Percentiles rank a stretch among this genome's conserved stretches.
These are phyloP conservation scores for Alcis repandata DNA, from an alignment of 2,888 invertebrate genomes.

Conservation along the genomic window DNA sequence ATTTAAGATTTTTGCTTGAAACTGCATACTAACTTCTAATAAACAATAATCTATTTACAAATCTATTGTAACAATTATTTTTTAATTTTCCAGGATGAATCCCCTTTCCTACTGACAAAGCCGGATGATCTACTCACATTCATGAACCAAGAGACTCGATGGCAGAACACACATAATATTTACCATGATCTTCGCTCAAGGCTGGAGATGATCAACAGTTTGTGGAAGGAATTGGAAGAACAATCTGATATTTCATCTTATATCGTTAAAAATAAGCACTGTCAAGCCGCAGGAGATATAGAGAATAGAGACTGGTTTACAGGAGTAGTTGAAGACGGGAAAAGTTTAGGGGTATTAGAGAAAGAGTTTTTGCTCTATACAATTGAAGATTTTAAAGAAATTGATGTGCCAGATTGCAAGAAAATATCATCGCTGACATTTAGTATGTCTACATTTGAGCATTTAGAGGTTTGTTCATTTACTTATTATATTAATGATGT, in stretches of 20 bases:
- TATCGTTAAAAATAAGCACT: slow-evolving; percentile 88
- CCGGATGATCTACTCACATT: slow-evolving; percentile 92
- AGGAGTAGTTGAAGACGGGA: slow-evolving; percentile 86
- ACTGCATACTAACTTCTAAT: too few relatives aligned
- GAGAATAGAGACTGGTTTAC: slow-evolving; percentile 90
- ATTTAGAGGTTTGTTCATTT: slow-evolving; percentile 68
- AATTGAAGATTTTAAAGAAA: slow-evolving; percentile 58
- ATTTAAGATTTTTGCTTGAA: neutral
- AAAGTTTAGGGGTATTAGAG: slow-evolving; percentile 75
- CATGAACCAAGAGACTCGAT: slow-evolving; percentile 91
- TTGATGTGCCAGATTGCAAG: slow-evolving; percentile 88
- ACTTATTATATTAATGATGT: neutral
- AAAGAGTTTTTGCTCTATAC: slow-evolving; percentile 60
- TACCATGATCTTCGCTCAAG: slow-evolving; percentile 88
- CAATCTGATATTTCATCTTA: slow-evolving; percentile 88
- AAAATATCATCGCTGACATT: slow-evolving; percentile 82
- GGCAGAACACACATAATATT: slow-evolving; percentile 86
- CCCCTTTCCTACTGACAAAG: slow-evolving; percentile 90
- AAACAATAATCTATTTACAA: neutral
- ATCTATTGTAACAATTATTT: neutral
- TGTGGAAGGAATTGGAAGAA: slow-evolving; percentile 86
- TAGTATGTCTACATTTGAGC: slow-evolving; percentile 80
- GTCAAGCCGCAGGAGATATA: slow-evolving; percentile 88
- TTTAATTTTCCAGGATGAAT: slow-evolving; percentile 87
- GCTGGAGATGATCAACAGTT: slow-evolving; percentile 88